phyloP scores from a whole-genome alignment of 2,113 vertebrate species.

The Mastomys coucha region DNA sequence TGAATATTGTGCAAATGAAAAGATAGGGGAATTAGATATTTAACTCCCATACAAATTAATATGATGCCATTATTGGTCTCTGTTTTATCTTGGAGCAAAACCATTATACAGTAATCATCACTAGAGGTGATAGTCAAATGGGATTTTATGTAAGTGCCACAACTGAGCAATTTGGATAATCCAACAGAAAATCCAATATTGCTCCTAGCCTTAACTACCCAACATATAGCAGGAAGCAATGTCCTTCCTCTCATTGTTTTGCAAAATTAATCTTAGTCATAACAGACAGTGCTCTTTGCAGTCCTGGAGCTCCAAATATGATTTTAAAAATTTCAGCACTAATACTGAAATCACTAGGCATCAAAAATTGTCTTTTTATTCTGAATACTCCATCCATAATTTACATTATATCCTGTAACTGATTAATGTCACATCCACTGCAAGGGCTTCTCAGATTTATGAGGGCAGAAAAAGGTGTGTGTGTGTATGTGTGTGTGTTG shows the following conservation, averaged over 20 bases:
- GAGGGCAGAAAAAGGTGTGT: neutral
- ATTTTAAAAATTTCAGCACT: conserved; percentile 33
- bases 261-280: conserved; percentile 23
- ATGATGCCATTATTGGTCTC: neutral
- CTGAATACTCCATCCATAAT: conserved; percentile 58
- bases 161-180: neutral
- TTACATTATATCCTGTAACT: conserved; percentile 35
- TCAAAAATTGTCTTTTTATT: conserved; percentile 32
- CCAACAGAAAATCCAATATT: conserved; percentile 32
- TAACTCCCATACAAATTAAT: conserved; percentile 52
- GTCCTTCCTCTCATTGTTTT: neutral
- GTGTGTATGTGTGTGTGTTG: neutral
- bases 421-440: conserved; percentile 46
- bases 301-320: conserved; percentile 25
- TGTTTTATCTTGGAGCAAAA: conserved; percentile 38
- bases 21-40: conserved; percentile 52
- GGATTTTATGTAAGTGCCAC: neutral
- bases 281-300: neutral
- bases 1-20: conserved; percentile 55
- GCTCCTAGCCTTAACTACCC: neutral
- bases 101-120: neutral
- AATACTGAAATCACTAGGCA: conserved; percentile 43
- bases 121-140: conserved; percentile 25
- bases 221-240: conserved; percentile 6
- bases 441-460: conserved; percentile 66